Percentiles rank a stretch among this genome's conserved stretches.
These are phyloP conservation scores for Andrena dorsata DNA, from an alignment of 2,888 invertebrate species.

Conservation along the genomic window DNA sequence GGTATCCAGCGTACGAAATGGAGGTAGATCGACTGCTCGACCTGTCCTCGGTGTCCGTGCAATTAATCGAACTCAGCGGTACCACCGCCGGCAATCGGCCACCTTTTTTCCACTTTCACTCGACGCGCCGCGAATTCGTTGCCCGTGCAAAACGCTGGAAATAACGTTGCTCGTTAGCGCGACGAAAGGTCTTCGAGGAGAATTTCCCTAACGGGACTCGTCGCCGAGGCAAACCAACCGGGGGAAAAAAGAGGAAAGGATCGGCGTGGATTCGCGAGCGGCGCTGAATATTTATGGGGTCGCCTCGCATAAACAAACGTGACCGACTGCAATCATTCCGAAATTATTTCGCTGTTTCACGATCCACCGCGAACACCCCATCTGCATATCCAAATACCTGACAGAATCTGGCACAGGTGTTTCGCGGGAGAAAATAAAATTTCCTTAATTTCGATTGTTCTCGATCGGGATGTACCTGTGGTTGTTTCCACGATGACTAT, in stretches of 20 bases:
- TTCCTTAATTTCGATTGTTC: not conserved
- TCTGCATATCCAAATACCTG: slow-evolving; percentile 6
- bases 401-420: too few relatives aligned
- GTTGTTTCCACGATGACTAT: too few relatives aligned
- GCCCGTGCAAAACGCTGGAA: not conserved
- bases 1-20: slow-evolving; percentile 65
- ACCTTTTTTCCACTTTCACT: slow-evolving; percentile 71
- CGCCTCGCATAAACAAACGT: slow-evolving; percentile 45
- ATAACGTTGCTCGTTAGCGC: slow-evolving; percentile 31
- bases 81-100: slow-evolving; percentile 16
- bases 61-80: slow-evolving; percentile 37
- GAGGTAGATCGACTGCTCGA: slow-evolving; percentile 57
- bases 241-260: not conserved
- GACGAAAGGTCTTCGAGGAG: slow-evolving; percentile 30
- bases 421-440: too few relatives aligned
- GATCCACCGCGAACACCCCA: slow-evolving; percentile 1
- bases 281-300: slow-evolving; percentile 41
- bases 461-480: too few relatives aligned
- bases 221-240: not conserved
- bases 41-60: slow-evolving; percentile 27
- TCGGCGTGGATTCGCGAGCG: not conserved
- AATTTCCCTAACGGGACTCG: slow-evolving; percentile 41
- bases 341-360: slow-evolving; percentile 37
- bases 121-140: not conserved
- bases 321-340: slow-evolving; percentile 24